Evolutionary conservation across 2,113 vertebrate species (phyloP).

Genomic region (Entosphenus tridentatus): DNA sequence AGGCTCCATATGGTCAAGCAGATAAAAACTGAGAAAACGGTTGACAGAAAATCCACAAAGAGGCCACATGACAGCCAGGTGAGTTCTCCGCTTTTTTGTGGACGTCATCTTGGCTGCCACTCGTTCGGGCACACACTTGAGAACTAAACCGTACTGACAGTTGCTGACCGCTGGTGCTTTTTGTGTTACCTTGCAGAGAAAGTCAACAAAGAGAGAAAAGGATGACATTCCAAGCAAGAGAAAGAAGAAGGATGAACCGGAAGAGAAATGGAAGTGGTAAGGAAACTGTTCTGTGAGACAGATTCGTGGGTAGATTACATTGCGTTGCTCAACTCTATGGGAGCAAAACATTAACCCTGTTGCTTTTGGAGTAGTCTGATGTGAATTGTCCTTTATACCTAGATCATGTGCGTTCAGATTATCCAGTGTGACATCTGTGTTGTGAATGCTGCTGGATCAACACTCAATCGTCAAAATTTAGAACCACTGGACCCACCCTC

Average conservation of each 20-base stretch:
- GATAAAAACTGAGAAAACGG: too few species aligned
- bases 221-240: slow-evolving; percentile 1
- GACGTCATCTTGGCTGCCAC: too few species aligned
- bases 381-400: neutral
- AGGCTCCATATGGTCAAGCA: too few species aligned
- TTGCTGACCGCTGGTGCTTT: neutral
- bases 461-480: too few species aligned
- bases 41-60: too few species aligned
- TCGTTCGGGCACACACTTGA: too few species aligned
- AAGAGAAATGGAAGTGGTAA: slow-evolving; percentile 6
- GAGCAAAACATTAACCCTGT: neutral
- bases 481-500: too few species aligned
- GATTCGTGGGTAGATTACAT: too few species aligned
- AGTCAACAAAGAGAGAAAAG: neutral
- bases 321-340: too few species aligned
- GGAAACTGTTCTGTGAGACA: neutral
- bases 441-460: neutral
- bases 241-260: slow-evolving; percentile 1
- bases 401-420: neutral
- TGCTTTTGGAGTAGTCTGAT: neutral
- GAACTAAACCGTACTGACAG: too few species aligned
- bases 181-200: neutral
- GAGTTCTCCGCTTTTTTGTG: too few species aligned
- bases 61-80: too few species aligned
- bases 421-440: neutral